These are phyloP conservation scores for Drosophila lacicola DNA, from an alignment of 2,888 invertebrate species.

Conservation along the genomic window DNA sequence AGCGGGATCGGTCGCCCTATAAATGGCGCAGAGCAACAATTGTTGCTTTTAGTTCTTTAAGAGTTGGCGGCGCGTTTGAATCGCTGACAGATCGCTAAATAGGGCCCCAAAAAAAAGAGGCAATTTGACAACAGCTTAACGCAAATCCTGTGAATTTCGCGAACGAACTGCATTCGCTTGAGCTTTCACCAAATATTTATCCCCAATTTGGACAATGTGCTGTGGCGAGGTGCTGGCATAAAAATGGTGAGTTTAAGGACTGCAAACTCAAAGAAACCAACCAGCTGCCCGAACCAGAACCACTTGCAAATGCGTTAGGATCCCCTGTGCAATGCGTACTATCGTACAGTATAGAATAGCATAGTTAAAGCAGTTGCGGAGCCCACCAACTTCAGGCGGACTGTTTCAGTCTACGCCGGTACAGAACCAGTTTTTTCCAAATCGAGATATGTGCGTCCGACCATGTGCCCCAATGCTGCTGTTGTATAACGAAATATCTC, in stretches of 20 bases:
- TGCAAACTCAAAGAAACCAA: slow-evolving; percentile 13
- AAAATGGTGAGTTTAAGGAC: slow-evolving; percentile 66
- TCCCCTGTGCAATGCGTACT: not conserved
- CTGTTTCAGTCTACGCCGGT: slow-evolving; percentile 65
- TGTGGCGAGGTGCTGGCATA: slow-evolving; percentile 56
- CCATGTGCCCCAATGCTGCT: slow-evolving; percentile 56
- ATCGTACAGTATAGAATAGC: not conserved
- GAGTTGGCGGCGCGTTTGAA: slow-evolving; percentile 60
- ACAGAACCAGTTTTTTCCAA: slow-evolving; percentile 71
- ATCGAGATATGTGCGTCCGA: slow-evolving; percentile 43
- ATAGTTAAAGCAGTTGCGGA: not conserved
- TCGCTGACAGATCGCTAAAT: slow-evolving; percentile 31
- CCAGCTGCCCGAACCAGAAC: slow-evolving; percentile 35
- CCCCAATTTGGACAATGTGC: slow-evolving; percentile 60
- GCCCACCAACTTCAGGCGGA: slow-evolving; percentile 28
- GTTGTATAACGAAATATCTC: slow-evolving; percentile 60
- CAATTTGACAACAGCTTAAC: slow-evolving; percentile 1
- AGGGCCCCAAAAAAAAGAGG: slow-evolving; percentile 5
- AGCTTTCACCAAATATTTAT: not conserved
- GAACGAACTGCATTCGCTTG: slow-evolving; percentile 2
- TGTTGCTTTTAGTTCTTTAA: slow-evolving; percentile 70
- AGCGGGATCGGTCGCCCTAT: slow-evolving; percentile 48
- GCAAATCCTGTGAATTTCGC: slow-evolving; percentile 12
- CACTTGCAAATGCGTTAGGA: slow-evolving; percentile 64
- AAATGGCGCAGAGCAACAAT: slow-evolving; percentile 67